Evolutionary conservation across 2,113 vertebrate species (phyloP), one percentile per base, ranked within the genome.

Genomic region (Dendropsophus ebraccatus): DNA sequence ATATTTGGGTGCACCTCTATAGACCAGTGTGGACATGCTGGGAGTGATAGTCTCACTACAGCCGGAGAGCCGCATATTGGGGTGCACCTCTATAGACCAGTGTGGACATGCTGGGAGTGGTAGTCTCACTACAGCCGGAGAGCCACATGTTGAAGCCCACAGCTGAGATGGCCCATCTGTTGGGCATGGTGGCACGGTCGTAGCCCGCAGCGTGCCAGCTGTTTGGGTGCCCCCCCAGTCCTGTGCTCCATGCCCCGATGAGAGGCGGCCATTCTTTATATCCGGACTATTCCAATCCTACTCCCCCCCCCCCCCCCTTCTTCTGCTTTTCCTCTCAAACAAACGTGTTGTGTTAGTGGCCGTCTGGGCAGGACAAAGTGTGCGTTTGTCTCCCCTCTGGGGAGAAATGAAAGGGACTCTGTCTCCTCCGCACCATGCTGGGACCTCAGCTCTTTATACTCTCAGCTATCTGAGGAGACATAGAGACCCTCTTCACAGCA

Each of bases 401-500:
- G 95, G 92, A 91, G 91, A 93, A 92, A 95, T 97, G 94, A 97
- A 97, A 97, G 93, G 94, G 94, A 95, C 94, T 96, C 96, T 96
- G 65, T 97, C 96, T 98, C 90, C 91, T 91, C 85, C 79, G 77
- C 74, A 81, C 85, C 85, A 81, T 50, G 85, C 77, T 81, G 85
- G 85, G 85, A 96, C 96, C 95, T 94, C 93, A 91, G 93, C 93
- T 95, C 95, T 97, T 97, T 97, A 96, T 97, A 93, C 91, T 94
- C 95, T 88, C 93, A 96, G 96, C 96, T 93, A 91, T 94, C 97
- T 94, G 94, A 95, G 96, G 97, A 97, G 96, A 96, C 96, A 97
- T 95, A 97, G 95, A 95, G 96, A 96, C 95, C 96, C 97, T 98
- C 97, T 98, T 96, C 94, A 96, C 94, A 90, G 93, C 94, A 98